These are phyloP conservation scores for Blera fallax DNA, from an alignment of 2,888 invertebrate species.

Conservation along the genomic window DNA sequence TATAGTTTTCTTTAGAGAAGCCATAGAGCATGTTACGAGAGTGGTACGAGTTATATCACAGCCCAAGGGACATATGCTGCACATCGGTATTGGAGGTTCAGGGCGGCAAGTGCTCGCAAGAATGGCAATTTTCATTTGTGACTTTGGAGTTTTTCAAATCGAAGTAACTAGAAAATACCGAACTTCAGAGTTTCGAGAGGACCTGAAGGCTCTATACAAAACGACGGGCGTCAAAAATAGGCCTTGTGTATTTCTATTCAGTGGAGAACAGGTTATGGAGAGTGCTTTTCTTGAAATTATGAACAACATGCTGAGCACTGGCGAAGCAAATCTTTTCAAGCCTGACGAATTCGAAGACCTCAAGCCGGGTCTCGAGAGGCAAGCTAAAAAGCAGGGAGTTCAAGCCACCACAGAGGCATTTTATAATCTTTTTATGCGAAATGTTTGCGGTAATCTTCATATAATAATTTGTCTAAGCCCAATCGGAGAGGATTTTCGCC, in stretches of 20 bases:
- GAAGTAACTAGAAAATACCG: conserved; percentile 91
- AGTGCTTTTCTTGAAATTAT: conserved; percentile 93
- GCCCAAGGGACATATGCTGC: conserved; percentile 91
- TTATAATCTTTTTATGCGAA: conserved; percentile 89
- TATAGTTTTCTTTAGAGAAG: conserved; percentile 92
- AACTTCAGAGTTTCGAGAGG: conserved; percentile 90
- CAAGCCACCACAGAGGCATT: conserved; percentile 86
- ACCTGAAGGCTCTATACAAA: conserved; percentile 89
- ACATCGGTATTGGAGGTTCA: conserved; percentile 93
- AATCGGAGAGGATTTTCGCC: conserved; percentile 91
- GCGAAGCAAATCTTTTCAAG: conserved; percentile 94
- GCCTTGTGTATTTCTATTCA: conserved; percentile 90
- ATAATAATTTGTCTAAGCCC: conserved; percentile 94
- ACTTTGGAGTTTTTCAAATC: conserved; percentile 89
- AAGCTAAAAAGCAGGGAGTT: conserved; percentile 79
- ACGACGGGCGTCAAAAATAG: conserved; percentile 89
- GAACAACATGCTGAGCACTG: conserved; percentile 93
- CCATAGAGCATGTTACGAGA: conserved; percentile 92
- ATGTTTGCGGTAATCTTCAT: conserved; percentile 89
- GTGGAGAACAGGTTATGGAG: conserved; percentile 92
- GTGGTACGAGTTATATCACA: conserved; percentile 92
- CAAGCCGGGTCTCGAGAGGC: conserved; percentile 77
- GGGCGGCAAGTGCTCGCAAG: conserved; percentile 91
- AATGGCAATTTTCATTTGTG: conserved; percentile 90
- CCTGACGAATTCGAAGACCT: conserved; percentile 92